Evolutionary conservation across 2,797 vertebrate species (phyloP).

Genomic region (Chiroxiphia lanceolata): DNA sequence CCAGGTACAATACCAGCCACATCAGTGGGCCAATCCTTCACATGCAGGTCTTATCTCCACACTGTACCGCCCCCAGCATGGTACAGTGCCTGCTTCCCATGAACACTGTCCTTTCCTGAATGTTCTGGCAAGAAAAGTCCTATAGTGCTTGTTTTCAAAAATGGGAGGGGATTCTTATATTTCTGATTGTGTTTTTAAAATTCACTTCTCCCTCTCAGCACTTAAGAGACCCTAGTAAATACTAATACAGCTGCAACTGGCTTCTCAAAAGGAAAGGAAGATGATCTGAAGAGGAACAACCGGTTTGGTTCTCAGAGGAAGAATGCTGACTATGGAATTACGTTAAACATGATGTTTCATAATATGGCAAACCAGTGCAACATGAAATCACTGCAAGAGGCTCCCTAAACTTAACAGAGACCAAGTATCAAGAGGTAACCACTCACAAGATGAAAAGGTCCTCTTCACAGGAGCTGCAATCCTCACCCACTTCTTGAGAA

Average conservation of each 20-base stretch:
- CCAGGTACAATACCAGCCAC: neutral
- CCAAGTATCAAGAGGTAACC: neutral
- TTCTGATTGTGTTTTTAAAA: neutral
- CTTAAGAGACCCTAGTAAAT: neutral
- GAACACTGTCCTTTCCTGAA: neutral
- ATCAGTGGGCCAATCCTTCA: neutral
- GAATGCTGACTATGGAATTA: neutral
- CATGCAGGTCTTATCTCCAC: neutral
- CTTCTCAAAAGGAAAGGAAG: neutral
- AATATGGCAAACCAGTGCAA: neutral
- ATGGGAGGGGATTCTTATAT: neutral
- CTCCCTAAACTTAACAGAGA: neutral
- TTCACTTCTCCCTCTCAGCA: neutral
- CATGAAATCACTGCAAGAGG: neutral
- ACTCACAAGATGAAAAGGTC: slow-evolving; percentile 99
- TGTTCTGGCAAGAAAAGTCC: neutral
- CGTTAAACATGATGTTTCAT: neutral
- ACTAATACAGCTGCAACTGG: neutral
- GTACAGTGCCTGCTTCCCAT: neutral
- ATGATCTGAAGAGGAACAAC: neutral
- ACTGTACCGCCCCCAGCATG: neutral
- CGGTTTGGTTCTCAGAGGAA: neutral
- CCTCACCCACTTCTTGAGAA: slow-evolving; percentile 93
- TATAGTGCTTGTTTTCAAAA: neutral
- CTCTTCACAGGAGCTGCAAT: slow-evolving; percentile 92